A percentile compares a stretch with the other conserved stretches of the same genome.
These are phyloP conservation scores for Nysson spinosus DNA, from an alignment of 2,888 invertebrate genomes.

Conservation along the genomic window DNA sequence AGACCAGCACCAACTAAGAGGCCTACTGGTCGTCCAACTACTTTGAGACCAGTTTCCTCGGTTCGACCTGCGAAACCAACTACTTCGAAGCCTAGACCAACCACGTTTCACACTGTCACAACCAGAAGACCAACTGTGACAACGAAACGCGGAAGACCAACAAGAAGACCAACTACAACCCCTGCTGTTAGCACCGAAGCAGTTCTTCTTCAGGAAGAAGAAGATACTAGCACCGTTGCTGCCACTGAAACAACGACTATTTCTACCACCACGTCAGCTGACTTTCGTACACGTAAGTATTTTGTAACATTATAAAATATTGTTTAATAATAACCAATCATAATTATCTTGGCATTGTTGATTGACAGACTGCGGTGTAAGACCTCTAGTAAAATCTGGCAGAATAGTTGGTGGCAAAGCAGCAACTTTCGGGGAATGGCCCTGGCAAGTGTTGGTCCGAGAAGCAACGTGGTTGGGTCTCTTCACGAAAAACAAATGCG, in stretches of 20 bases:
- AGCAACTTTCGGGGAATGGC: constrained; percentile 91
- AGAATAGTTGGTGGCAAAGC: constrained; percentile 94
- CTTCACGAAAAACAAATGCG: constrained; percentile 96
- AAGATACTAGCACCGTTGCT: constrained; percentile 27
- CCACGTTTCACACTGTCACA: constrained; percentile 25
- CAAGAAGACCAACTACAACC: constrained; percentile 75
- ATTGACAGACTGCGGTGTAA: constrained; percentile 89
- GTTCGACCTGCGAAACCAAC: constrained; percentile 53
- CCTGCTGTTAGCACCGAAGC: constrained; percentile 57
- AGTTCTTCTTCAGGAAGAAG: constrained; percentile 31
- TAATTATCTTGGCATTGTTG: constrained; percentile 43
- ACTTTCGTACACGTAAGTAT: constrained; percentile 68
- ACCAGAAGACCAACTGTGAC: constrained; percentile 62
- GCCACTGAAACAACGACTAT: constrained; percentile 66
- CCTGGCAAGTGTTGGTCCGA: constrained; percentile 94
- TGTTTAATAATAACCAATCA: neutral
- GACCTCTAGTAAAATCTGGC: constrained; percentile 87
- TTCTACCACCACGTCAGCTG: constrained; percentile 66
- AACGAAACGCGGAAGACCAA: constrained; percentile 73
- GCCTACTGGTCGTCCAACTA: constrained; percentile 59
- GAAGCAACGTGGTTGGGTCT: constrained; percentile 96
- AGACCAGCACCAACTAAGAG: constrained; percentile 64
- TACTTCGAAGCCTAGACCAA: constrained; percentile 46
- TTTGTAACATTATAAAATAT: neutral
- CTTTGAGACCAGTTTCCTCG: constrained; percentile 60